Evolutionary conservation across 2,888 invertebrate species (phyloP).

Genomic region (Synanthedon tipuliformis): DNA sequence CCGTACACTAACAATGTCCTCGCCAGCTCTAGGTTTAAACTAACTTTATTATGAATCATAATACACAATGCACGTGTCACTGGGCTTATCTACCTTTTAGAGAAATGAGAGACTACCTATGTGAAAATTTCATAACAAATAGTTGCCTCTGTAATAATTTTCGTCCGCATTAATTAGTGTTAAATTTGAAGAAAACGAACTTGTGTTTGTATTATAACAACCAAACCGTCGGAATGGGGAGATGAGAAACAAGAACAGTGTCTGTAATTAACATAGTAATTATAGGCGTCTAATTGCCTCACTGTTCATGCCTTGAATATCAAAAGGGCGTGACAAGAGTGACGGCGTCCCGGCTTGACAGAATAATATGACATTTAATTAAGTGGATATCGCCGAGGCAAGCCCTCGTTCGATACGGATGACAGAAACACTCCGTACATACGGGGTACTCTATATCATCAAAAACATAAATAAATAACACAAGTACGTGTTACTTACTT

Average conservation of each 20-base stretch:
- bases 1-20: conserved; percentile 14
- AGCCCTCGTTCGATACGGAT: neutral
- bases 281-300: conserved; percentile 65
- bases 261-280: conserved; percentile 67
- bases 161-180: conserved; percentile 39
- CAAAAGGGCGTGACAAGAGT: conserved; percentile 52
- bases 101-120: neutral
- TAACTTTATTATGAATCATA: conserved; percentile 23
- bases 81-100: conserved; percentile 7
- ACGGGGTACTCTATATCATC: neutral
- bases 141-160: conserved; percentile 29
- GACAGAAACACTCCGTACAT: neutral
- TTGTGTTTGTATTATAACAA: conserved; percentile 52
- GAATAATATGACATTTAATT: conserved; percentile 52
- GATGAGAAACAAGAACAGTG: conserved; percentile 56
- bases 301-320: conserved; percentile 60
- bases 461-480: neutral
- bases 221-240: conserved; percentile 46
- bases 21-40: conserved; percentile 10
- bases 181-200: conserved; percentile 39
- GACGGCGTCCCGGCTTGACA: conserved; percentile 22
- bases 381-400: conserved; percentile 25
- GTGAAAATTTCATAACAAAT: conserved; percentile 14
- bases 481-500: too few relatives aligned
- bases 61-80: conserved; percentile 19